Evolutionary conservation across 2,113 vertebrate species (phyloP), one percentile per base, ranked within the genome.

Genomic region (Picathartes gymnocephalus): DNA sequence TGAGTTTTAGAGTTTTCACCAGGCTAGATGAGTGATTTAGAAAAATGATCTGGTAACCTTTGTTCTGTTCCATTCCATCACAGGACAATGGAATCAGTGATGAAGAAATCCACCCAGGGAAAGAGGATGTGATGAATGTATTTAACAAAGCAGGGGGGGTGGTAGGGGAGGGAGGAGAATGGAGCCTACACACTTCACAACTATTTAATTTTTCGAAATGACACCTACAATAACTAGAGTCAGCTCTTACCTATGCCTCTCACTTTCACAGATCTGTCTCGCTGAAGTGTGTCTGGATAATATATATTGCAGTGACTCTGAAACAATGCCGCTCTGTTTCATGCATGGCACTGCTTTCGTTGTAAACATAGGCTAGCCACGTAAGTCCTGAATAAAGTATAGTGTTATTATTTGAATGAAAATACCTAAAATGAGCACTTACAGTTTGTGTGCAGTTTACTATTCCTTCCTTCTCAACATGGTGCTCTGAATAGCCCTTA

Each of bases 11-110:
- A 74, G 42, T 84, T 92, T 95, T 90, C 51, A 51, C 19, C 25
- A 73, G 51, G 44, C 24, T 11, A 68, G 48, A 44, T 60, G 57
- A 81, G 28, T 77, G 86, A 66, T 82, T 90, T 64, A 64, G 81
- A 66, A 81, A 94, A 89, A 70, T 24, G 15, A 71, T 88, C n/a
- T 39, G 30, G 65, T 93, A 91, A 91, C 47, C 76, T 91, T 95
- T 95, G 66, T 91, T 90, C 70, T 3, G 4, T 65, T 88, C 47
- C 15, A 3, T 89, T 93, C 72, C 58, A 47, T 85, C 69, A 35
- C 64, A 69, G 80, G 88, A 95, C 80, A 92, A 92, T 96, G 60
- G 82, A 74, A 69, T 78, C 40, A 47, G 54, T 91, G 95, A 86
- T 44, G 73, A 83, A 94, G 81, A 92, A 91, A 92, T 73, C 33